Evolutionary conservation across 2,797 vertebrate species (phyloP), one percentile per base, ranked within the genome.

Genomic region (Poeciliopsis presidionis): DNA sequence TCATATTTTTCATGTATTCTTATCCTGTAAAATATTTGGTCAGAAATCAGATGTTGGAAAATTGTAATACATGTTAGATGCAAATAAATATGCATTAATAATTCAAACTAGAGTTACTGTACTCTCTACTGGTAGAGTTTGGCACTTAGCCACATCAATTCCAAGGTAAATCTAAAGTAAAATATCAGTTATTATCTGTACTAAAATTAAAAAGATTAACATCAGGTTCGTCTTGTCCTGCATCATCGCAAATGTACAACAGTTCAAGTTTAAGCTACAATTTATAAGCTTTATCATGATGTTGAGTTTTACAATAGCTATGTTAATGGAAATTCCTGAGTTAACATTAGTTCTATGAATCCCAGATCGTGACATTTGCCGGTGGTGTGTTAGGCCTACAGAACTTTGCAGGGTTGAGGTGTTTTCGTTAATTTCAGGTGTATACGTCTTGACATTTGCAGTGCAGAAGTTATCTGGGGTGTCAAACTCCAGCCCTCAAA

Each of bases 371-470:
- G 77, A 85, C 75, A 82, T 47, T 55, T 45, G 22, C 55, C 61
- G 72, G 72, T 75, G 74, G 73, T 5, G 51, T 77, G 73, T 22
- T 8, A 2, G 70, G 39, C 71, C 86, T 77, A 87, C 77, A 84
- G 47, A 65, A 41, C 63, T 39, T 5, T 41, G 8, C 36, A 67
- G 20, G 36, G 75, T 75, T 22, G 41, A 84, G 73, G 75, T 84
- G 78, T 90, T 78, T 83, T 77, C 78, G 80, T 87, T 82, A 22
- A 84, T 89, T 86, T 84, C 43, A 82, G 55, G 41, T 88, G 79
- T 80, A 86, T 67, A 81, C 71, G 69, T 87, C 81, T 84, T 85
- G 81, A 85, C 79, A 88, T 91, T 88, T 89, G 86, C 63, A 80
- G 85, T 59, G 84, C 87, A 36, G 82, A 70, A 87, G 80, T 73